Evolutionary conservation across 2,113 vertebrate species (phyloP).

Genomic region (Phalacrocorax aristotelis): DNA sequence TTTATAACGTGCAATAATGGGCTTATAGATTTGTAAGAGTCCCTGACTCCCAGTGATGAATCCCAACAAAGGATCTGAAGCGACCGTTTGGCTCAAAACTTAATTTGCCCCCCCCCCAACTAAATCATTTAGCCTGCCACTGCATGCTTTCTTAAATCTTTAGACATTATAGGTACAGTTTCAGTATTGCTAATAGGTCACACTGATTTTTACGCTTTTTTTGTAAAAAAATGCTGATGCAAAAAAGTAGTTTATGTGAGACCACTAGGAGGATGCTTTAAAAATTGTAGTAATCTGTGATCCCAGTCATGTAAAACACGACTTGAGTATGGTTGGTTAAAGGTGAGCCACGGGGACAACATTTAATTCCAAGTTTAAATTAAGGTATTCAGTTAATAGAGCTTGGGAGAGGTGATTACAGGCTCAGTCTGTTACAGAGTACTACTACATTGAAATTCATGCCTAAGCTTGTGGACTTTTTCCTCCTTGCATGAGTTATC

Average conservation of each 20-base stretch:
- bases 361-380: not conserved
- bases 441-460: not conserved
- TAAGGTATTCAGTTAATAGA: not conserved
- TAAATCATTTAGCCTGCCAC: not conserved
- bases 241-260: not conserved
- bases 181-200: not conserved
- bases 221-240: not conserved
- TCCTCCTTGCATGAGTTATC: not conserved
- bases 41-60: not conserved
- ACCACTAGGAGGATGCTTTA: not conserved
- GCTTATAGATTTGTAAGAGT: not conserved
- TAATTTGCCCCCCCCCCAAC: fast-evolving
- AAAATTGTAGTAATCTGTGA: not conserved
- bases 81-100: not conserved
- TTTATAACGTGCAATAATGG: not conserved
- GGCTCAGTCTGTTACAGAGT: not conserved
- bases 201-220: not conserved
- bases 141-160: not conserved
- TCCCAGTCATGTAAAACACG: not conserved
- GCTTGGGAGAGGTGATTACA: not conserved
- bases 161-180: not conserved
- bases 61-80: not conserved
- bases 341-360: not conserved
- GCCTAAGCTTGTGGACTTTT: not conserved
- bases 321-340: not conserved